Evolutionary conservation across 1,140 invertebrate species (phyloP).

Genomic region (Drosophila persimilis): DNA sequence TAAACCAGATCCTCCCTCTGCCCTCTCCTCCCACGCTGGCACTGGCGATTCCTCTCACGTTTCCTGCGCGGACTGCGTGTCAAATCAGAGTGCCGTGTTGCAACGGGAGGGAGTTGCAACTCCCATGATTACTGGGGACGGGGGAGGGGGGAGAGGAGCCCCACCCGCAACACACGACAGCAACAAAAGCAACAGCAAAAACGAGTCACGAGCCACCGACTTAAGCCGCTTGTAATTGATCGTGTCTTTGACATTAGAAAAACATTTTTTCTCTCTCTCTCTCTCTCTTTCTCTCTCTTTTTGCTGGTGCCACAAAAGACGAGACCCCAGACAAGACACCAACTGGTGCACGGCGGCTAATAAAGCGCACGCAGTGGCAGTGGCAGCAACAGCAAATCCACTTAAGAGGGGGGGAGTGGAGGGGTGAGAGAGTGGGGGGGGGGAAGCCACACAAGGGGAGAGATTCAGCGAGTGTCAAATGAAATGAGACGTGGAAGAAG

Average conservation of each 20-base stretch:
- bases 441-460: conserved; percentile 38
- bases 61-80: conserved; percentile 37
- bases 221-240: conserved; percentile 61
- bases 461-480: conserved; percentile 45
- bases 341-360: conserved; percentile 61
- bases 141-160: neutral
- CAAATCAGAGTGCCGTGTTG: conserved; percentile 36
- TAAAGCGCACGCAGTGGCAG: conserved; percentile 50
- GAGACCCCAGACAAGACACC: conserved; percentile 27
- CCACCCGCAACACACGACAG: conserved; percentile 22
- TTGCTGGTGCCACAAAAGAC: conserved; percentile 39
- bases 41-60: conserved; percentile 37
- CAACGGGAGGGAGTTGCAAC: conserved; percentile 12
- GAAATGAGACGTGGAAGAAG: conserved; percentile 42
- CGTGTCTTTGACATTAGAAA: conserved; percentile 64
- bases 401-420: conserved; percentile 34
- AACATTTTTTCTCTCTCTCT: conserved; percentile 28
- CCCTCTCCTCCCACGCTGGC: neutral
- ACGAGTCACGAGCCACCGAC: conserved; percentile 50
- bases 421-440: neutral
- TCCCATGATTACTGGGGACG: conserved; percentile 4
- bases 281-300: neutral
- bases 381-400: conserved; percentile 55
- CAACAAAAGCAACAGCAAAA: conserved; percentile 24
- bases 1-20: neutral